These are phyloP conservation scores for Thereva nobilitata DNA, from an alignment of 2,888 invertebrate species.

Conservation along the genomic window DNA sequence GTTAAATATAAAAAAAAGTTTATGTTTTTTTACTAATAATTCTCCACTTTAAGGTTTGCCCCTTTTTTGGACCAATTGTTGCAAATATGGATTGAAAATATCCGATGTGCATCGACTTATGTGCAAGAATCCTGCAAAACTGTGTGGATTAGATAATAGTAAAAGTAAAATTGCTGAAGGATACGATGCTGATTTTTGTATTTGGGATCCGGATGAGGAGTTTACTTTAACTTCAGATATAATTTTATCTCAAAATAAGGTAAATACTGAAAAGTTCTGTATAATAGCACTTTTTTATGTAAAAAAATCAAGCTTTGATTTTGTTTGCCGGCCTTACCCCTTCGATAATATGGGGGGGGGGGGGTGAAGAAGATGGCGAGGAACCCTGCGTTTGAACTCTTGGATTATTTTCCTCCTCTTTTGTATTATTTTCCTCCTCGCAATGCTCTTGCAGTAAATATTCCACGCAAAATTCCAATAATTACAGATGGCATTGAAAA, in stretches of 20 bases:
- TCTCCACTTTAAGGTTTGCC: conserved; percentile 60
- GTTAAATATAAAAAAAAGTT: conserved; percentile 2
- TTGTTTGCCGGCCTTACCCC: too few relatives aligned
- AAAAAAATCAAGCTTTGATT: conserved; percentile 35
- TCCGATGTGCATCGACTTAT: conserved; percentile 62
- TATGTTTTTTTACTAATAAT: background rate
- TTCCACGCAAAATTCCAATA: too few relatives aligned
- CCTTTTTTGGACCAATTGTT: conserved; percentile 67
- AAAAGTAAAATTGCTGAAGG: conserved; percentile 65
- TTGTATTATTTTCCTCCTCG: too few relatives aligned
- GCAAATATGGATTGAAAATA: conserved; percentile 60
- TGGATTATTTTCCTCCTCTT: too few relatives aligned
- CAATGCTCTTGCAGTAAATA: too few relatives aligned
- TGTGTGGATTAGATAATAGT: conserved; percentile 62
- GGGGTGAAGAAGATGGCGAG: too few relatives aligned
- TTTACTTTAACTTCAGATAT: conserved; percentile 61
- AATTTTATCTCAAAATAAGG: conserved; percentile 68
- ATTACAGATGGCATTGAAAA: too few relatives aligned
- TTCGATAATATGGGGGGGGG: too few relatives aligned
- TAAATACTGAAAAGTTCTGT: conserved; percentile 47
- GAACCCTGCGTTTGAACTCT: too few relatives aligned
- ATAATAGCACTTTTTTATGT: conserved; percentile 22
- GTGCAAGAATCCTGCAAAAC: conserved; percentile 62
- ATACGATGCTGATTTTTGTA: conserved; percentile 68
- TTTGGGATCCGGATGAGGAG: conserved; percentile 65